Base-by-base conservation (phyloP, 2,113 vertebrate species). In the Corvus hawaiiensis region DNA sequence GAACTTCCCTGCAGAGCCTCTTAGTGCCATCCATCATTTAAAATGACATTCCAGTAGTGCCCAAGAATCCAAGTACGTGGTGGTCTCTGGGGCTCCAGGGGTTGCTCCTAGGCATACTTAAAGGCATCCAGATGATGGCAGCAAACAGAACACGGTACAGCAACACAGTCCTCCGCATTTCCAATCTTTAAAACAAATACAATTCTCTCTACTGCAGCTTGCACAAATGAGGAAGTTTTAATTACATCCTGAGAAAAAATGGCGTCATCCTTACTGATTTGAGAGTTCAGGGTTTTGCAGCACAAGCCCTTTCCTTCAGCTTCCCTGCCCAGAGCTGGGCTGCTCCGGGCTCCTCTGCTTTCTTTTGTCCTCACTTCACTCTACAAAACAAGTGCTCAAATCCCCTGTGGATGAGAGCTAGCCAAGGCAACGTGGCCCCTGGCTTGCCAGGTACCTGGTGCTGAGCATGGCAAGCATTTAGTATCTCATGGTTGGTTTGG, bases 381-480 rank as follows among this genome's bases (percentile, higher is more conserved):
- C 13, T 8, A 28, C 21, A 58, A 75, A 81, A 77, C 0, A 4
- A 69, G 27, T 37, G 35, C 43, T 35, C 14, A 51, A 11, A 67
- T 46, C 6, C 44, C 44, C 16, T 1, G 1, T 1, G 4, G 54
- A 30, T 1, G 13, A 54, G 58, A 17, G 7, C 32, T 56, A 48
- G 41, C 32, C 1, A 1, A 46, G 26, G 20, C 16, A 48, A 17
- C 5, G 0, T 4, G 26, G 62, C 24, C 78, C 3, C n/a, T 11
- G 83, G 21, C 26, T 84, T 44, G 37, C 41, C 61, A 88, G 23
- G 7, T 17, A 28, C 24, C 17, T 62, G 64, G 8, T 2, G 1
- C 69, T 67, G 30, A 66, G 28, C 35, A 23, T 10, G 1, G 43
- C 0, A 2, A 67, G 13, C 0, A 0, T 44, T 93, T n/a, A 12